Evolutionary conservation across 2,888 invertebrate species (phyloP).

Genomic region (Meandrusa payeni): DNA sequence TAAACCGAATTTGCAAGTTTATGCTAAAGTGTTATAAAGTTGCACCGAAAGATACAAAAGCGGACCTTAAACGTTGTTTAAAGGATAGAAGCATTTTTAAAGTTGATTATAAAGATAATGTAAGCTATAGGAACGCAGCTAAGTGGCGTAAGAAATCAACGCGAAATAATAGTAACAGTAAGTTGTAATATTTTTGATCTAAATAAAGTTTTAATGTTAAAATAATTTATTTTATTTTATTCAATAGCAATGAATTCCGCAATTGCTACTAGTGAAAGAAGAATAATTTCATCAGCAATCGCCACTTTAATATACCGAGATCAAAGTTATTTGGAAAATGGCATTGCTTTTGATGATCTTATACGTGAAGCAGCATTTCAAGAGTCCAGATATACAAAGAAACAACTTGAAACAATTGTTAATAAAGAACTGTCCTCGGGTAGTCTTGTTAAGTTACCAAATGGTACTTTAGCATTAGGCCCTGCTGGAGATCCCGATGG

Average conservation of each 20-base stretch:
- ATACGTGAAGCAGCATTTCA: slow-evolving; percentile 83
- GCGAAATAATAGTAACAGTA: slow-evolving; percentile 46
- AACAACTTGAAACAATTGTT: slow-evolving; percentile 83
- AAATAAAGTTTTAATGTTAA: slow-evolving; percentile 24
- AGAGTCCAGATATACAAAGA: slow-evolving; percentile 83
- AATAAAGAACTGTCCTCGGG: slow-evolving; percentile 86
- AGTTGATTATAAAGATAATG: slow-evolving; percentile 93
- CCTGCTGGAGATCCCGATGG: slow-evolving; percentile 80
- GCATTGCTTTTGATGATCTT: slow-evolving; percentile 85
- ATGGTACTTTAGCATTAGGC: slow-evolving; percentile 85
- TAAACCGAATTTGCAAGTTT: slow-evolving; percentile 91
- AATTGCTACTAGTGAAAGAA: slow-evolving; percentile 66
- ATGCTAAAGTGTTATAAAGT: slow-evolving; percentile 88
- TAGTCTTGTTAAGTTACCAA: slow-evolving; percentile 83
- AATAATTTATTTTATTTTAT: slow-evolving; percentile 20
- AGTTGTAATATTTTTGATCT: slow-evolving; percentile 31
- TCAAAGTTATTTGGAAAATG: slow-evolving; percentile 85
- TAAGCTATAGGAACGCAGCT: slow-evolving; percentile 91
- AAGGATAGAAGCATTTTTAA: slow-evolving; percentile 88
- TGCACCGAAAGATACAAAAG: slow-evolving; percentile 84
- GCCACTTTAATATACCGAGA: slow-evolving; percentile 86
- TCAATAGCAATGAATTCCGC: slow-evolving; percentile 68
- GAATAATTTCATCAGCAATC: slow-evolving; percentile 84
- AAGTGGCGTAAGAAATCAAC: slow-evolving; percentile 81
- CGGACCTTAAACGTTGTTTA: slow-evolving; percentile 87